Conservation (phyloP, 2,113 vertebrate genomes). For the Phoxinus phoxinus region DNA sequence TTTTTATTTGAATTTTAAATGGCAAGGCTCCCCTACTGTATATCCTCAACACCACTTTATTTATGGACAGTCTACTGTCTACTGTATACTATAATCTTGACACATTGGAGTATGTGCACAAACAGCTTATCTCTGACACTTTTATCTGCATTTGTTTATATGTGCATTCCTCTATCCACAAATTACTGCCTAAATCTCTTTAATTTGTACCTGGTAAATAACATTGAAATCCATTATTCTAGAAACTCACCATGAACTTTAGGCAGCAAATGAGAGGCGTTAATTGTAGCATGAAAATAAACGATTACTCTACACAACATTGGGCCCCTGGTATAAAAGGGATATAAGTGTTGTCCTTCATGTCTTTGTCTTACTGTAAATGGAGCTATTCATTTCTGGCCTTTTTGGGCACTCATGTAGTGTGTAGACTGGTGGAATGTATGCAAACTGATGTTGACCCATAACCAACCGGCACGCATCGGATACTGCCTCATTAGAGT, state of each 20-base stretch:
- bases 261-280: not conserved
- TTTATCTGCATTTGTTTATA: not conserved
- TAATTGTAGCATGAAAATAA: constrained; percentile 9
- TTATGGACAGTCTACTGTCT: not conserved
- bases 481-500: not conserved
- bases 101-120: not conserved
- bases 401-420: constrained; percentile 5
- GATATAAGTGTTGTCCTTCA: not conserved
- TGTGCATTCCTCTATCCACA: not conserved
- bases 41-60: not conserved
- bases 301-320: not conserved
- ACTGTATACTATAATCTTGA: not conserved
- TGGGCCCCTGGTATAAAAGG: not conserved
- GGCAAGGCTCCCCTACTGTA: not conserved
- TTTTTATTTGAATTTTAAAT: not conserved
- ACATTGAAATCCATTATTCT: not conserved
- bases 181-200: not conserved
- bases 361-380: constrained; percentile 11
- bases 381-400: not conserved
- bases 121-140: not conserved
- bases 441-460: constrained; percentile 54
- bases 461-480: constrained; percentile 51
- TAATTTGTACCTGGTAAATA: not conserved
- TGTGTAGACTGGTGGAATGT: constrained; percentile 5
- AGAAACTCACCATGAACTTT: not conserved